Percentiles rank a stretch among this genome's conserved stretches.
phyloP scores from a whole-genome alignment of 1,140 invertebrate species.

The Temnothorax curvispinosus region DNA sequence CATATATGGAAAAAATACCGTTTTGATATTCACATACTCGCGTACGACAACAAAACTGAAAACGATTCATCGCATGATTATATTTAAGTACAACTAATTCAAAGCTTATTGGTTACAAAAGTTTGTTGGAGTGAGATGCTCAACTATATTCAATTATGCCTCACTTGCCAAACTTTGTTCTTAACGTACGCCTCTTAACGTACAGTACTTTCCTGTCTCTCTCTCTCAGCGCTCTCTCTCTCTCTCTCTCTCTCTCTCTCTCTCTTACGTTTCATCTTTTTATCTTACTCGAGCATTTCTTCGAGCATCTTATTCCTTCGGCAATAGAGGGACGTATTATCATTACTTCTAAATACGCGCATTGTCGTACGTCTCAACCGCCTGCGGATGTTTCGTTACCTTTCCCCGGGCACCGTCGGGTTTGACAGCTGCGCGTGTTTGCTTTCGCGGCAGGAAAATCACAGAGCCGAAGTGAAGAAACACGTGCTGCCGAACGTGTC shows the following conservation, averaged over 20 bases:
- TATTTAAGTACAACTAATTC: not conserved
- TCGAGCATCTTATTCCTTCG: not conserved
- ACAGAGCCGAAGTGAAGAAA: slow-evolving; percentile 67
- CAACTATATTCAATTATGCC: not conserved
- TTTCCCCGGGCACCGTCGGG: slow-evolving; percentile 54
- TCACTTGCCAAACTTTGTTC: not conserved
- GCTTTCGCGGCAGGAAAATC: slow-evolving; percentile 67
- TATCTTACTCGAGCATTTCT: not conserved
- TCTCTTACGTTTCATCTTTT: slow-evolving; percentile 15
- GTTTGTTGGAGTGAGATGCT: not conserved
- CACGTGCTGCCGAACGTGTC: slow-evolving; percentile 62
- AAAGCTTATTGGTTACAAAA: not conserved
- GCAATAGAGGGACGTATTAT: not conserved
- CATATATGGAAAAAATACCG: not conserved
- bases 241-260: not conserved
- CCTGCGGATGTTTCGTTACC: slow-evolving; percentile 61
- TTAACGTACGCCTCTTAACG: not conserved
- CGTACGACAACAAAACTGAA: not conserved
- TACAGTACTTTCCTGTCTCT: not conserved
- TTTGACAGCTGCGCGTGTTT: slow-evolving; percentile 73
- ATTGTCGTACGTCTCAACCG: slow-evolving; percentile 42
- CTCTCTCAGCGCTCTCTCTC: not conserved
- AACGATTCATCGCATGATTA: not conserved
- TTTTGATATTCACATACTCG: not conserved
- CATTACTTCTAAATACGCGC: slow-evolving; percentile 44